Percentiles rank a stretch among this genome's conserved stretches.
Conservation (phyloP, 2,888 invertebrate species). For the Sicus ferrugineus region DNA sequence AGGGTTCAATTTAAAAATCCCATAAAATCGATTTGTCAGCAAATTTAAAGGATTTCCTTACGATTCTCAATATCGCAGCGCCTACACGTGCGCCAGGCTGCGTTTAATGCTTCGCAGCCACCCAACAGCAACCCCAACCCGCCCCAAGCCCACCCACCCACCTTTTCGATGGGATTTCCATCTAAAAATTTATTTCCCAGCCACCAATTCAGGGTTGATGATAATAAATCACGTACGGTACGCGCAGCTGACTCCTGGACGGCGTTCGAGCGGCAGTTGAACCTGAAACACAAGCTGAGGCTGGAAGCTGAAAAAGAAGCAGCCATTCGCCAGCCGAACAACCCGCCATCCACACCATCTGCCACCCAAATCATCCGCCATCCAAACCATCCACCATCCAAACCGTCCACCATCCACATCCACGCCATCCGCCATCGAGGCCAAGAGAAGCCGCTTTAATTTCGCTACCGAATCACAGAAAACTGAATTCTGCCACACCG, state of each 20-base stretch:
- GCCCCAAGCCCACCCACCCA: slow-evolving; percentile 1
- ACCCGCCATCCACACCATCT: slow-evolving; percentile 31
- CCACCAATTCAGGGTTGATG: slow-evolving; percentile 39
- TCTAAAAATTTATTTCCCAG: slow-evolving; percentile 35
- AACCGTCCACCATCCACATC: slow-evolving; percentile 36
- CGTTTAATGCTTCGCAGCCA: too few species aligned
- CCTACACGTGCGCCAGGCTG: background rate
- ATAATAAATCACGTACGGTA: slow-evolving; percentile 45
- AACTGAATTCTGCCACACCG: background rate
- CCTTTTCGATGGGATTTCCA: too few species aligned
- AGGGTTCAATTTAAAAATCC: too few species aligned
- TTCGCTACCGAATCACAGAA: slow-evolving; percentile 15
- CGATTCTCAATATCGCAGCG: too few species aligned
- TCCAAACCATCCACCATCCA: slow-evolving; percentile 36
- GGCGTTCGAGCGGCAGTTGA: slow-evolving; percentile 40
- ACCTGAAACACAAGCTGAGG: slow-evolving; percentile 21
- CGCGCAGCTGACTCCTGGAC: slow-evolving; percentile 39
- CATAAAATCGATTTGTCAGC: background rate
- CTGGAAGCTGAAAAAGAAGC: background rate
- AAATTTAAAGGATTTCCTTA: too few species aligned
- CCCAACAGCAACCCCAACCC: background rate
- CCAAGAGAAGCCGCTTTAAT: slow-evolving; percentile 18
- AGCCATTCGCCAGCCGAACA: slow-evolving; percentile 38
- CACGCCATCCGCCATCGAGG: slow-evolving; percentile 8
- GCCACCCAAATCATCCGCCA: too few species aligned